These are phyloP conservation scores for Drepanosiphum platanoidis DNA, from an alignment of 2,888 invertebrate genomes.

Conservation along the genomic window DNA sequence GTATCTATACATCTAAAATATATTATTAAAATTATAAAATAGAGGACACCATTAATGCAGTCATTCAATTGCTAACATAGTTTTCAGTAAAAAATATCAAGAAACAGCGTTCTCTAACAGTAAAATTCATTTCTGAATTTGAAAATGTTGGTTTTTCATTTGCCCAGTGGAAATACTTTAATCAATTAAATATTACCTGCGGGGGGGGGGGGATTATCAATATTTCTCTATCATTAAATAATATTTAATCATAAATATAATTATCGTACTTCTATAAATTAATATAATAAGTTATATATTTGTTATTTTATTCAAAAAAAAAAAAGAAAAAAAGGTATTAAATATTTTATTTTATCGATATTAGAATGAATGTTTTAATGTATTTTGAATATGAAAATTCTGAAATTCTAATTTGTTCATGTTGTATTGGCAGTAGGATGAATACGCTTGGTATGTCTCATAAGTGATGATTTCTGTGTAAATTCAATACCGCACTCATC, in stretches of 20 bases:
- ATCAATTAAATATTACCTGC: not conserved
- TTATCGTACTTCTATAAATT: not conserved
- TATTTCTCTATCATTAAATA: not conserved
- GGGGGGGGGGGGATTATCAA: not conserved
- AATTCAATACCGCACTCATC: slow-evolving; percentile 65
- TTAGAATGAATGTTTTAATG: slow-evolving; percentile 13
- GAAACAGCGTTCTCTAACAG: slow-evolving; percentile 10
- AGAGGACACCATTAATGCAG: slow-evolving; percentile 41
- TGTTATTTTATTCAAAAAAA: no score
- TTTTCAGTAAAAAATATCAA: slow-evolving; percentile 12
- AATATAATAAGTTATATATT: slow-evolving; percentile 21
- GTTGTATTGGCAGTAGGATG: slow-evolving; percentile 64
- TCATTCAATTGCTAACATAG: slow-evolving; percentile 22
- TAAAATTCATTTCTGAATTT: slow-evolving; percentile 37
- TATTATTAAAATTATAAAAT: slow-evolving; percentile 40
- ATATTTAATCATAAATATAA: not conserved
- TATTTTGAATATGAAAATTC: no score
- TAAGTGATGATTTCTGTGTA: slow-evolving; percentile 65
- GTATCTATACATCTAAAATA: slow-evolving; percentile 41
- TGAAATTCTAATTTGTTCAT: slow-evolving; percentile 23
- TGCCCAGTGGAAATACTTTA: slow-evolving; percentile 12
- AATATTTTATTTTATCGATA: not conserved
- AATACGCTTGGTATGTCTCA: slow-evolving; percentile 65
- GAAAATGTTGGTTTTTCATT: not conserved
- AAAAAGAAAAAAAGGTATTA: no score